Evolutionary conservation across 2,113 vertebrate genomes (phyloP).

Genomic region (Picathartes gymnocephalus): DNA sequence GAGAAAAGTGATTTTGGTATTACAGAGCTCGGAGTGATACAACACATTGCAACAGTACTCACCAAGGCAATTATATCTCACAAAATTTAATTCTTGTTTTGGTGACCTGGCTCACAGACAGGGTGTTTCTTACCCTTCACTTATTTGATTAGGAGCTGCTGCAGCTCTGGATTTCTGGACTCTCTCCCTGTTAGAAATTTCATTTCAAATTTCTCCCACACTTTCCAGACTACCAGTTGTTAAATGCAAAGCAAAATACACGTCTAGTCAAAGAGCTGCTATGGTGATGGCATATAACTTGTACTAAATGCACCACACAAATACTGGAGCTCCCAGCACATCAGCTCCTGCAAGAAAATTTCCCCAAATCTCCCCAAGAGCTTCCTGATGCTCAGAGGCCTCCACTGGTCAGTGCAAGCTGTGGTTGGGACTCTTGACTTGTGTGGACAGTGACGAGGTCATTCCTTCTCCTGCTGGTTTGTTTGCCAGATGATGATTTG

Average conservation of each 20-base stretch:
- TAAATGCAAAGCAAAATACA: not conserved
- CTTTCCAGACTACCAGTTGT: no score
- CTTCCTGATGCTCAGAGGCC: not conserved
- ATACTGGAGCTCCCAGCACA: not conserved
- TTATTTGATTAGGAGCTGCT: not conserved
- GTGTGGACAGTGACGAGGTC: not conserved
- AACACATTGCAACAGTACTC: not conserved
- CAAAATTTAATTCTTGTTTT: not conserved
- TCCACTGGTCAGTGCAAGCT: not conserved
- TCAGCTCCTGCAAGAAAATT: not conserved
- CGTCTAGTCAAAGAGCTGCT: fast-evolving
- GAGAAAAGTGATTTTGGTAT: not conserved
- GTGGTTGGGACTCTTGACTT: not conserved
- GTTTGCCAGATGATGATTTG: not conserved
- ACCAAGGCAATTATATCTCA: not conserved
- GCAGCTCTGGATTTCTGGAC: not conserved
- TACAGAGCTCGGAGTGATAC: not conserved
- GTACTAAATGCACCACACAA: not conserved
- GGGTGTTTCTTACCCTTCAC: not conserved
- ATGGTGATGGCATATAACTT: not conserved
- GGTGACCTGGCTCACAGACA: not conserved
- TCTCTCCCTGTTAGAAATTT: not conserved
- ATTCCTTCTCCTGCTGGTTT: not conserved
- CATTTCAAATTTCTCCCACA: not conserved
- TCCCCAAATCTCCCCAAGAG: not conserved